Conservation (phyloP, 2,888 invertebrate genomes). For the Parnassius orleans region DNA sequence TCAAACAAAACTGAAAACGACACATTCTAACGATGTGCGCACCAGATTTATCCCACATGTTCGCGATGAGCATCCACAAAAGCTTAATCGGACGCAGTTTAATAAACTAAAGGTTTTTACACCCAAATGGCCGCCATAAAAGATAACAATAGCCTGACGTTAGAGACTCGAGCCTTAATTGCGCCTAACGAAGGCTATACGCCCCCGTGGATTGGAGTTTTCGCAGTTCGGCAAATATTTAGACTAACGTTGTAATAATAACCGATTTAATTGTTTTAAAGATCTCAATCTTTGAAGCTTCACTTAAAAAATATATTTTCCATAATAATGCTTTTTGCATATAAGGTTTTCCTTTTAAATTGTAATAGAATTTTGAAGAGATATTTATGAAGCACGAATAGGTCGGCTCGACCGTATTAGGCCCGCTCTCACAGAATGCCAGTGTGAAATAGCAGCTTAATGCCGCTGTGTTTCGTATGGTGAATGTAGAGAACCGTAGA, state of each 20-base stretch:
- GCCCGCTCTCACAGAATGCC: too few relatives aligned
- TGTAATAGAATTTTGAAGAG: too few relatives aligned
- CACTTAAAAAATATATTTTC: too few relatives aligned
- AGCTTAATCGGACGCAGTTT: conserved; percentile 26
- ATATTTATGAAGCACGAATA: too few relatives aligned
- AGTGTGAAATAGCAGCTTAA: too few relatives aligned
- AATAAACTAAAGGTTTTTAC: conserved; percentile 24
- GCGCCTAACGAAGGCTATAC: conserved; percentile 8
- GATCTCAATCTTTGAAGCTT: too few relatives aligned
- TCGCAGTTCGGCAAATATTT: background rate
- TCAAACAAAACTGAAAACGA: conserved; percentile 23
- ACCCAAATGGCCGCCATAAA: conserved; percentile 2
- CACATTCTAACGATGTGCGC: conserved; percentile 14
- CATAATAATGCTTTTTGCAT: too few relatives aligned
- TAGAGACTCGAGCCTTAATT: conserved; percentile 4
- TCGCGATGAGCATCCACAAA: conserved; percentile 18
- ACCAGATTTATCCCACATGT: conserved; percentile 20
- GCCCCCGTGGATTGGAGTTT: background rate
- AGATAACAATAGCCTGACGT: conserved; percentile 19
- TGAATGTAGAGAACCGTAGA: too few relatives aligned
- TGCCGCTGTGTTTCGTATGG: too few relatives aligned
- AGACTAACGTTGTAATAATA: background rate
- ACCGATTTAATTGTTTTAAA: too few relatives aligned
- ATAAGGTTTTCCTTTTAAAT: too few relatives aligned
- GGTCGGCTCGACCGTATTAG: too few relatives aligned